Percentiles rank a stretch among this genome's conserved stretches.
Conservation (phyloP, 2,113 vertebrate genomes). For the Cepphus grylle region DNA sequence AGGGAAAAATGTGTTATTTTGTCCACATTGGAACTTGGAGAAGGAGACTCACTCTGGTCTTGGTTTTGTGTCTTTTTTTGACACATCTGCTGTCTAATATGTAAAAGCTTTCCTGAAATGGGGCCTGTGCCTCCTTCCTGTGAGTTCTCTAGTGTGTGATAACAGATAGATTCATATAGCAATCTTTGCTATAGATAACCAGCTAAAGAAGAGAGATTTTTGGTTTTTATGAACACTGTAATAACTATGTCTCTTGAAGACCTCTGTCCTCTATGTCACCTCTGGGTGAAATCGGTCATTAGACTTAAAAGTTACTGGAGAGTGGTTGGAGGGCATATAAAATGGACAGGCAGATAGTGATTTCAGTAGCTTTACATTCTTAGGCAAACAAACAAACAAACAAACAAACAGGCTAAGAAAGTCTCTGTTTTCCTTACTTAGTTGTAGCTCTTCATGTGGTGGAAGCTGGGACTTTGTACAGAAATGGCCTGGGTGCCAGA, state of each 20-base stretch:
- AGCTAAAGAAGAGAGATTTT: not conserved
- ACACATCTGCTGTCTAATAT: not conserved
- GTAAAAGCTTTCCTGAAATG: not conserved
- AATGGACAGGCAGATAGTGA: not conserved
- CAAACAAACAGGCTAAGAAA: not conserved
- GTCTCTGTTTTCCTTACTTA: not conserved
- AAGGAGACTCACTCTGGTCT: not conserved
- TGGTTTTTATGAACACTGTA: not conserved
- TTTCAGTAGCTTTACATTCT: not conserved
- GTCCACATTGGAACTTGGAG: not conserved
- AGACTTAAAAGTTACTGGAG: not conserved
- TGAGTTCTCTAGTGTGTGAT: not conserved
- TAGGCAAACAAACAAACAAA: not conserved
- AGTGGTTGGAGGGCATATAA: not conserved
- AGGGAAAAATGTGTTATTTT: not conserved
- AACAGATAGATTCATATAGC: not conserved
- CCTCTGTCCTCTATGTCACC: not conserved
- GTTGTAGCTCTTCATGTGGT: not conserved
- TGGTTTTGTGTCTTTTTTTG: not conserved
- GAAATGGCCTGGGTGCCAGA: not conserved
- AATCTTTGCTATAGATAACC: not conserved
- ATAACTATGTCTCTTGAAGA: not conserved
- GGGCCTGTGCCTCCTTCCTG: not conserved
- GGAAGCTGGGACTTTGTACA: not conserved
- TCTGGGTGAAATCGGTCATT: not conserved